Conservation (phyloP, 2,888 invertebrate species). For the Tridacna crocea region DNA sequence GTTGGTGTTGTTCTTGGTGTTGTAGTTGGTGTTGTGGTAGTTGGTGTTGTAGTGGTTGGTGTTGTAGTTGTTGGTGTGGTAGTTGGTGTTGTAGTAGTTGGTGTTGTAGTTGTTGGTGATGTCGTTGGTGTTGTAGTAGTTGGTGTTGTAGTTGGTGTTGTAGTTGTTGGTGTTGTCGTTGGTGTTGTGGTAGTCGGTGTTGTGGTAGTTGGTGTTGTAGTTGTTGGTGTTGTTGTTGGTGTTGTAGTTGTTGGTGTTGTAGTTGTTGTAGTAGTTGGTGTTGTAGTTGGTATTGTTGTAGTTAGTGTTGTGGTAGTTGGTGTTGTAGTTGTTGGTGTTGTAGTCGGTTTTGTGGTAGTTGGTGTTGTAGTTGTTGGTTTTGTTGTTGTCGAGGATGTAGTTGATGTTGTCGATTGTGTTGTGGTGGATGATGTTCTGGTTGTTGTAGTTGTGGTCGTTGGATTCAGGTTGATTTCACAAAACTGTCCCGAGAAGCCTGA, state of each 20-base stretch:
- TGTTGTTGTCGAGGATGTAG: too few relatives aligned
- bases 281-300: background rate
- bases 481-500: conserved; percentile 25
- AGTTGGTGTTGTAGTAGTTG: background rate
- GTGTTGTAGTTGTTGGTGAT: background rate
- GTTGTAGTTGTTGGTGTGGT: background rate
- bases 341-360: background rate
- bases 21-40: background rate
- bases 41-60: background rate
- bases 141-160: background rate
- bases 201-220: background rate
- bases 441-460: background rate
- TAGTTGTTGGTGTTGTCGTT: background rate
- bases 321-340: background rate
- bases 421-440: background rate
- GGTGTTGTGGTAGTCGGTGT: background rate
- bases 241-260: background rate
- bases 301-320: background rate
- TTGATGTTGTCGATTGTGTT: too few relatives aligned
- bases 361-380: background rate
- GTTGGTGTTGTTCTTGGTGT: background rate
- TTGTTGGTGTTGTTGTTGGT: background rate
- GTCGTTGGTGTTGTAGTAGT: background rate
- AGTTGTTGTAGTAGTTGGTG: background rate
- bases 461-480: conserved; percentile 13